phyloP scores from a whole-genome alignment of 2,797 vertebrate species.

The Amniataba percoides region DNA sequence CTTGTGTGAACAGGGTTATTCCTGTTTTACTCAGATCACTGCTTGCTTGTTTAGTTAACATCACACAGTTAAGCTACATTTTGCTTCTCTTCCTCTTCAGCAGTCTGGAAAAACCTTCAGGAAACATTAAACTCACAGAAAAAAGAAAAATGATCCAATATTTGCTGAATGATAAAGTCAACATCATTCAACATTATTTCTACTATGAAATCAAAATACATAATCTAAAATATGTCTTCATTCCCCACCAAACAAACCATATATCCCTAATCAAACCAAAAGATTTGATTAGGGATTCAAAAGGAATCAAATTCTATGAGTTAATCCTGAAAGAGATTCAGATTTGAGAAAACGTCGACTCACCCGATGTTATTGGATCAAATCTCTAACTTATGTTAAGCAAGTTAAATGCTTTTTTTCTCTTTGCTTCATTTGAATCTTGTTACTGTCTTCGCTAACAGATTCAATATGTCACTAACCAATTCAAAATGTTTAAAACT shows the following conservation, averaged over 20 bases:
- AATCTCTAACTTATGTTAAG: background rate
- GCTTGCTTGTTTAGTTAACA: background rate
- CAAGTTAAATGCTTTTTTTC: no score
- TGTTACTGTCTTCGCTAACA: background rate
- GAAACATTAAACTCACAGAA: background rate
- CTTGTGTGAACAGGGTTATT: background rate
- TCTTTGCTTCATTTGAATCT: background rate
- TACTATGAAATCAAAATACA: background rate
- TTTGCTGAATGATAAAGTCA: background rate
- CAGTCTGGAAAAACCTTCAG: background rate
- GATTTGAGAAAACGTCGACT: no score
- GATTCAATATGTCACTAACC: background rate
- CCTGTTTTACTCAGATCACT: background rate
- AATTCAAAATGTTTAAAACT: slow-evolving; percentile 2
- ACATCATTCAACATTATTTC: background rate
- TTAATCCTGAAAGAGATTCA: background rate
- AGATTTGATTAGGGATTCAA: background rate
- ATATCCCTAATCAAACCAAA: no score
- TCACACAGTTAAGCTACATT: background rate
- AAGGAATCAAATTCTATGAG: background rate
- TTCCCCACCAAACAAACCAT: background rate
- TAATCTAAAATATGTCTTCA: background rate
- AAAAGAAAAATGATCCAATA: background rate
- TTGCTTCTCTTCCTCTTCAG: background rate
- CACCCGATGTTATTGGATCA: background rate